These are phyloP conservation scores for cat (Felis catus) DNA, from an alignment of 2,113 vertebrate genomes.

Conservation along the genomic window DNA sequence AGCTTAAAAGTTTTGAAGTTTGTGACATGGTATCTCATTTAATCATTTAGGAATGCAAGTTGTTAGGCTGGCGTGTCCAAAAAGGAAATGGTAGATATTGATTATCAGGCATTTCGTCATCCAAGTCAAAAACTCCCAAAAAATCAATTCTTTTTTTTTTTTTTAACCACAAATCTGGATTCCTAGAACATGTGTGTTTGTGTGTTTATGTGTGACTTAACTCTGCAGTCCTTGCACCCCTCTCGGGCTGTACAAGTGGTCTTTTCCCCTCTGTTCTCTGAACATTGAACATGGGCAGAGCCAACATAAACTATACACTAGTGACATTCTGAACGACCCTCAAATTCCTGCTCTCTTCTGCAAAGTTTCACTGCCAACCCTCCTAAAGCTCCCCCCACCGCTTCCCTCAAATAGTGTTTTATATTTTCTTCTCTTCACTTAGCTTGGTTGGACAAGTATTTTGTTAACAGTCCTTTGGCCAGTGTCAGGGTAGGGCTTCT, in stretches of 20 bases:
- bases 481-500: neutral
- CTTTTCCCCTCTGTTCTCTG: neutral
- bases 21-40: neutral
- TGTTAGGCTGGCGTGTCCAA: neutral
- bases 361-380: neutral
- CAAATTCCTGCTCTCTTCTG: neutral
- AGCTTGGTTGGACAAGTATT: neutral
- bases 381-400: neutral
- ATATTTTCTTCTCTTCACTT: neutral
- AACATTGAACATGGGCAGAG: neutral
- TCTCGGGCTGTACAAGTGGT: neutral
- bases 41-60: neutral
- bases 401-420: neutral
- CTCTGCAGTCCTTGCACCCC: neutral
- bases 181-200: neutral
- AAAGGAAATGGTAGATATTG: neutral
- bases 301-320: neutral
- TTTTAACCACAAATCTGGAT: neutral
- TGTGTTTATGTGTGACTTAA: neutral
- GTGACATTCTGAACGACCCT: neutral
- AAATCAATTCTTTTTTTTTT: neutral
- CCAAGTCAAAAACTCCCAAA: neutral
- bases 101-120: conserved; percentile 37
- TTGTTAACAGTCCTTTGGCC: neutral
- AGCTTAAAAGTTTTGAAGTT: neutral